Conservation (phyloP, 2,888 invertebrate genomes). For the Thymelicus acteon region DNA sequence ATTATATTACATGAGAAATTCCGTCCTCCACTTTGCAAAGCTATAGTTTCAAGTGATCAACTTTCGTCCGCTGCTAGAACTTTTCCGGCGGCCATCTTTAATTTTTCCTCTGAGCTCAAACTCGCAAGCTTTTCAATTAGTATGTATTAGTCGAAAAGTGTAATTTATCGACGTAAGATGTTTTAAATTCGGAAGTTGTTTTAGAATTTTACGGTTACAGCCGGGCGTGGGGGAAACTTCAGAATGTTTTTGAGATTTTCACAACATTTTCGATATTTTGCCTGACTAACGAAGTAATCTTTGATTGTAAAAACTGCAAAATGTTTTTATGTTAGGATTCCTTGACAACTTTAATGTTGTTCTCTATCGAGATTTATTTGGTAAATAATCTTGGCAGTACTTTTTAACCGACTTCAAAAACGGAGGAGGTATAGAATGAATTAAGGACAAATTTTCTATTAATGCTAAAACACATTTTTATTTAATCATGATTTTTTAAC, state of each 20-base stretch:
- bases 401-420: too few relatives aligned
- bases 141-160: conserved; percentile 23
- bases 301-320: background rate
- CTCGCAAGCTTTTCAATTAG: conserved; percentile 30
- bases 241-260: background rate
- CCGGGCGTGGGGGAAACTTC: background rate
- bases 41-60: conserved; percentile 33
- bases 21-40: conserved; percentile 20
- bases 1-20: conserved; percentile 17
- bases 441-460: too few relatives aligned
- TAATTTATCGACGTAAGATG: conserved; percentile 23
- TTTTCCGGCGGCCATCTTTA: conserved; percentile 10
- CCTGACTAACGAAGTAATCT: background rate
- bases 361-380: too few relatives aligned
- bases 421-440: too few relatives aligned
- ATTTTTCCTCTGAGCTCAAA: conserved; percentile 24
- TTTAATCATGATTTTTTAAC: too few relatives aligned
- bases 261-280: background rate
- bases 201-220: background rate
- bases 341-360: background rate
- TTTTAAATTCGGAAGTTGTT: conserved; percentile 1
- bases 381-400: too few relatives aligned
- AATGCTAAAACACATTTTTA: too few relatives aligned
- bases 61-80: conserved; percentile 14
- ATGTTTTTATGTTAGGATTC: background rate